Evolutionary conservation across 2,113 vertebrate genomes (phyloP).

Genomic region (Diphyllodes magnificus): DNA sequence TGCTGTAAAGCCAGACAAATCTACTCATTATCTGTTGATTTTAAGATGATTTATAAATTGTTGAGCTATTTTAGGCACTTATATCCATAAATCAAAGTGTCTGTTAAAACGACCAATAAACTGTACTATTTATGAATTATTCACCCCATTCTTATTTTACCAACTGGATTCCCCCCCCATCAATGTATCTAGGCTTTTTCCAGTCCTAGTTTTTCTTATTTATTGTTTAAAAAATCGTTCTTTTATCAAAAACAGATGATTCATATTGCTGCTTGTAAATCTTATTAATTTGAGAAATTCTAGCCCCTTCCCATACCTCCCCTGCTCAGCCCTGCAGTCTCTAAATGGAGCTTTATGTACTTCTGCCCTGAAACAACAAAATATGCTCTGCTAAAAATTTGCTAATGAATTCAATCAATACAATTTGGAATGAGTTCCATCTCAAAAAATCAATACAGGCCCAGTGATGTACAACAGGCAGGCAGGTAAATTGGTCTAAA

Average conservation of each 20-base stretch:
- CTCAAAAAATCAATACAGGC: constrained; percentile 59
- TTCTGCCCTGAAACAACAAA: constrained; percentile 19
- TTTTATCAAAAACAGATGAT: not conserved
- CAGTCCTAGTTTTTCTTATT: not conserved
- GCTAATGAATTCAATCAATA: constrained; percentile 66
- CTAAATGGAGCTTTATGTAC: constrained; percentile 8
- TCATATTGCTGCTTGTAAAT: not conserved
- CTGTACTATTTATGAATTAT: constrained; percentile 61
- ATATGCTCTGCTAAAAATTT: constrained; percentile 36
- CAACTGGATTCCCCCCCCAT: not conserved
- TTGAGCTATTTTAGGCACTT: constrained; percentile 67
- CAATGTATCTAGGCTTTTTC: not conserved
- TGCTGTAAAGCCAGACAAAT: constrained; percentile 72
- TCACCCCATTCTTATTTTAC: constrained; percentile 39
- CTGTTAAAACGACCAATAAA: constrained; percentile 50
- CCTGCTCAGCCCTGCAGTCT: not conserved
- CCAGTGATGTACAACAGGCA: constrained; percentile 66
- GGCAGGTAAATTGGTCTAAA: constrained; percentile 70
- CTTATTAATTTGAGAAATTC: not conserved
- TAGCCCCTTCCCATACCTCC: not conserved
- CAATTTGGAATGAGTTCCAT: constrained; percentile 27
- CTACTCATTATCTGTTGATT: constrained; percentile 73
- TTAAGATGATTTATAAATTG: constrained; percentile 65
- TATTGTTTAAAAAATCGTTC: not conserved
- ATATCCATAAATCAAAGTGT: constrained; percentile 65